A percentile compares a stretch with the other conserved stretches of the same genome.
phyloP scores from a whole-genome alignment of 2,797 vertebrate species.

The Philypnodon macrostomus region DNA sequence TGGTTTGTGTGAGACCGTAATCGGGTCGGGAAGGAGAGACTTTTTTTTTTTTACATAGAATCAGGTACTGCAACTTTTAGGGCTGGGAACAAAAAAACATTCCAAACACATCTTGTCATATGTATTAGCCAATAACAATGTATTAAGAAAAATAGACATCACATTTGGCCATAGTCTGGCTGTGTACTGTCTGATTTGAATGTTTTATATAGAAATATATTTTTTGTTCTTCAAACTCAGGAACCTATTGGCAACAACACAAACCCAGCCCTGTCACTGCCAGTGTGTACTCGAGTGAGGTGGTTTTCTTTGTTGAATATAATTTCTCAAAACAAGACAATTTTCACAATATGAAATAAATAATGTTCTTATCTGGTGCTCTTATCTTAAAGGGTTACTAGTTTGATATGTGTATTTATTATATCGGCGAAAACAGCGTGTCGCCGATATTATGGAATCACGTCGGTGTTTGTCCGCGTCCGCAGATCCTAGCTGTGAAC shows the following conservation, averaged over 20 bases:
- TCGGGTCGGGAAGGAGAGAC: too few species aligned
- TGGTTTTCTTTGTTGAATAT: constrained; percentile 7
- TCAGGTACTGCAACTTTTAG: too few species aligned
- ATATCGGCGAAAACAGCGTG: too few species aligned
- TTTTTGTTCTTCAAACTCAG: too few species aligned
- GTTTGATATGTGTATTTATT: too few species aligned
- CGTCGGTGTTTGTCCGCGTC: too few species aligned
- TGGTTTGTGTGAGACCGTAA: too few species aligned
- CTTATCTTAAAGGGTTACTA: neutral
- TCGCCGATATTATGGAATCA: too few species aligned
- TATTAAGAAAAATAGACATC: constrained; percentile 7
- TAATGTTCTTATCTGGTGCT: constrained; percentile 6
- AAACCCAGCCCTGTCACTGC: constrained; percentile 26
- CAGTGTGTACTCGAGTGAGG: constrained; percentile 18
- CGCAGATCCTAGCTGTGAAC: too few species aligned
- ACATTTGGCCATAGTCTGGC: constrained; percentile 3
- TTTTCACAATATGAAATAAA: constrained; percentile 29
- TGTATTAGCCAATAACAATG: too few species aligned
- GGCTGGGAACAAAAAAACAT: constrained; percentile 17
- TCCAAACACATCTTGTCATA: constrained; percentile 8
- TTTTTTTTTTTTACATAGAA: too few species aligned
- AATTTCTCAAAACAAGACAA: neutral
- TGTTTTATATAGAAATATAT: too few species aligned
- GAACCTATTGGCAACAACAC: neutral
- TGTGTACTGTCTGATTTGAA: constrained; percentile 29